Base-by-base conservation (phyloP, 1,140 invertebrate species). In the Drosophila biarmipes region DNA sequence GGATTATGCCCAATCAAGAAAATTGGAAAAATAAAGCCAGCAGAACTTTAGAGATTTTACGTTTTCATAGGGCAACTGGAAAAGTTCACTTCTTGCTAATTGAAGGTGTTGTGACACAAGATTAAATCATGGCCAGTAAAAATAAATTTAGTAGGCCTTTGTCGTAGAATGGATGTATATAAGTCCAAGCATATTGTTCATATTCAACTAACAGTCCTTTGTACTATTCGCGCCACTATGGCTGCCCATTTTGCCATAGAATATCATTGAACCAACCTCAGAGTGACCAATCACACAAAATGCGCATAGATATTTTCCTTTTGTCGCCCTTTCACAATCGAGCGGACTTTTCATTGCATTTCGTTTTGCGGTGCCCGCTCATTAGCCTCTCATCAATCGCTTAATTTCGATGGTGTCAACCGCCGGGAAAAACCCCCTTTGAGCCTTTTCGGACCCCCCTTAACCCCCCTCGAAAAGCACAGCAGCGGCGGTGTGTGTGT, bases 321-420 rank as follows among this genome's bases (percentile, higher is more conserved):
- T 62, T 62, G 48, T 53, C 38, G 5, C 24, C 31, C 17, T 21
- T 49, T 59, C 31, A 59, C 43, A 59, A 49, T 48, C 15, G 31
- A 14, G 45, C 31, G 45, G 19, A 21, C 17, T 14, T 37, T 46
- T 61, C 21, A 29, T 19, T 38, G 58, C 37, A 24, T 63, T 52
- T 38, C 31, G 55, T 46, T 69, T 68, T 68, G 40, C 31, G 63
- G 42, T 37, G 40, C 14, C 49, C 67, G 29, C 63, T 69, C 42
- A 69, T 69, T 69, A 48, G 64, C 42, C 51, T 27, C 51, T 56
- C 63, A 48, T 69, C 64, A 69, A 69, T 69, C 51, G 63, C 51
- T 48, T 69, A 69, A 48, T 68, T 69, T 69, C 49, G 42, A 69
- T 46, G 19, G 15, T 43, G 37, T 24, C 35, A 21, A 19, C 3